Base-by-base conservation (phyloP, 2,113 vertebrate genomes). In the Pandion haliaetus region DNA sequence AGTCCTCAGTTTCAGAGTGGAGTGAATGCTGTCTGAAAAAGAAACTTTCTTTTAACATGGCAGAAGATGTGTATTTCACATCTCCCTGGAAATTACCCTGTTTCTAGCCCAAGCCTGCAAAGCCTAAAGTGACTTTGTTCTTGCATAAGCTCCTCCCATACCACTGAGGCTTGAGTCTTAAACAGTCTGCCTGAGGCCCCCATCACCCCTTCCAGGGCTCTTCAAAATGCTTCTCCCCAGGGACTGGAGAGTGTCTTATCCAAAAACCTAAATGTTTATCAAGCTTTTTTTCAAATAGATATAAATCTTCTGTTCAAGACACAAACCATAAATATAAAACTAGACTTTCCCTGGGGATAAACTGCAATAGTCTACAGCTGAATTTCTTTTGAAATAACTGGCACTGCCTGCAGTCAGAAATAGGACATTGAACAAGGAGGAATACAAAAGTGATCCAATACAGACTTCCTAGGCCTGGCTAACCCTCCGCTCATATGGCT, bases 311-410 rank as follows among this genome's bases (percentile, higher is more conserved):
- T 52, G 34, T 50, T 85, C 31, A 65, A 82, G 89, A 94, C 73
- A 72, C 57, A 69, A 62, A 24, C 61, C 47, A 63, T 95, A 96
- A 96, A 96, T 95, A 95, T 57, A 86, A 93, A 93, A 20, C 47
- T 25, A 79, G 77, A 14, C 52, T 91, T 94, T 82, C 91, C 81
- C 86, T 71, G 26, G 84, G 95, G 91, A 95, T 49, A 74, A 89
- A 47, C 42, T 86, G 38, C 83, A 95, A 59, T 28, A 93, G 70
- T 78, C 50, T 84, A 36, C 84, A 93, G 77, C 57, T 69, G 84
- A 93, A 40, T 76, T 71, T 93, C 55, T 96, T 93, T 76, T 82
- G 77, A 93, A 95, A 94, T 74, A 96, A 81, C 69, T 94, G 93
- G 83, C 86, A 91, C 32, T 76, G 81, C 57, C 50, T 94, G 72